Evolutionary conservation across 1,140 invertebrate genomes (phyloP), one percentile per base, ranked within the genome.

Genomic region (Akabosia matsudoensis): DNA sequence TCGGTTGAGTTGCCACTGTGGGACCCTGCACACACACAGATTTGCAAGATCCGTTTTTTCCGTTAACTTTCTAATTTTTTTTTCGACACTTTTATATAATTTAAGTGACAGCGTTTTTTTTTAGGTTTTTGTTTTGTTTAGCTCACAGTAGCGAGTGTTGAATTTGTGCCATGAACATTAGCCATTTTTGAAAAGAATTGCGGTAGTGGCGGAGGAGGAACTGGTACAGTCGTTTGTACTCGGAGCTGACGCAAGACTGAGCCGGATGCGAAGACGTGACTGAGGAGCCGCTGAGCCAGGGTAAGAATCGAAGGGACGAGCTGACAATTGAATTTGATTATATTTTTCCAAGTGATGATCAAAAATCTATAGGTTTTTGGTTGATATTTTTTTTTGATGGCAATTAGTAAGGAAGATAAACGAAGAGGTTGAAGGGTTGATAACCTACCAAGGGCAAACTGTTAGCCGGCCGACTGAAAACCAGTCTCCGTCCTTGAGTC

Each of bases 381-480:
- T n/a, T n/a, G n/a, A n/a, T n/a, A n/a, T n/a, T n/a, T 45, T 18
- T 45, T 45, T 7, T 18, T 45, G 37, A 18, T 45, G 7, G 37
- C 37, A 45, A 45, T 45, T 45, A 3, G 54, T 24, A 56, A 56
- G 54, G 54, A 56, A 7, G 54, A 13, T 56, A 56, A 56, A 45
- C 18, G 54, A 22, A 24, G 4, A 56, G 22, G 54, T 56, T 22
- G 4, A 16, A 56, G 54, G 54, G 54, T 56, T 10, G 22, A 22
- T 56, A 56, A 10, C 54, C 54, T 24, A 56, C 10, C 54, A 56
- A 56, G 54, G 54, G n/a, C 54, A 31, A 28, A 67, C 26, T 67
- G 24, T 67, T 67, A 67, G 61, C 61, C 61, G 61, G 61, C 61
- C 24, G 61, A 67, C 26, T 67, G 61, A 67, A 67, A 67, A 67